Conservation (phyloP, 2,113 vertebrate genomes). For the Oryctolagus cuniculus region mOryCun1.1 NC_091439.1:11512501-11513000, state of each 20-base stretch:
- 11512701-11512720: no score
- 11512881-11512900: not conserved
- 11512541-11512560: constrained; percentile 49
- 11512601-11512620: not conserved
- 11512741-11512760: constrained; percentile 61
- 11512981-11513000: not conserved
- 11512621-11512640: constrained; percentile 20
- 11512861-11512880: not conserved
- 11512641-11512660: constrained; percentile 43
- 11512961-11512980: not conserved
- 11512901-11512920: not conserved
- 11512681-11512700: constrained; percentile 15
- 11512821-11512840: constrained; percentile 38
- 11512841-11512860: not conserved
- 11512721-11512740: no score
- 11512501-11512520: not conserved
- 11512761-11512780: constrained; percentile 56
- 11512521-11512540: not conserved
- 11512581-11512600: constrained; percentile 13
- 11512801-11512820: not conserved
- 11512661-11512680: constrained; percentile 22
- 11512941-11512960: constrained; percentile 13
- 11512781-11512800: constrained; percentile 59
- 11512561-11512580: constrained; percentile 45
- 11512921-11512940: not conserved